Percentiles rank a stretch among this genome's conserved stretches.
Evolutionary conservation across 2,113 vertebrate genomes (phyloP).

Genomic region (Sander vitreus): DNA sequence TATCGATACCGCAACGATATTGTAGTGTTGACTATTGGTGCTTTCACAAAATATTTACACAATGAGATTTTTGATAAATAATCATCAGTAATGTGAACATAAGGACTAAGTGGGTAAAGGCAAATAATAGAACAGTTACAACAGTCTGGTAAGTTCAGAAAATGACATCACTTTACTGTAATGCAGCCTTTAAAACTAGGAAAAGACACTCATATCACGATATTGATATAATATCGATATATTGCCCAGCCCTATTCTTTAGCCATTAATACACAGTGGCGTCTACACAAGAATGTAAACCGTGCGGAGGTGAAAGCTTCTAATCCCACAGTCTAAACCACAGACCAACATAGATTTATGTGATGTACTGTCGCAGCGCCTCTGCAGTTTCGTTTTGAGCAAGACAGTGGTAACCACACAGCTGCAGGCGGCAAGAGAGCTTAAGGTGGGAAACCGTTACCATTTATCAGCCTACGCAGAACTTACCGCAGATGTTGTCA

Average conservation of each 20-base stretch:
- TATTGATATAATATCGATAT: too few relatives aligned
- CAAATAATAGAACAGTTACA: too few relatives aligned
- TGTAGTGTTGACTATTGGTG: too few relatives aligned
- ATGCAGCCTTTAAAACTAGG: too few relatives aligned
- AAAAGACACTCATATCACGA: too few relatives aligned
- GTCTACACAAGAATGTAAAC: neutral
- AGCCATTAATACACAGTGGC: neutral
- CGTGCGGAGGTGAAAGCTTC: constrained; percentile 11
- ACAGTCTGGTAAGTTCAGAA: too few relatives aligned
- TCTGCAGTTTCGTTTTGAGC: constrained; percentile 44
- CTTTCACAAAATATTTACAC: too few relatives aligned
- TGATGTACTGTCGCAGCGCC: neutral
- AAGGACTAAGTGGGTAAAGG: too few relatives aligned
- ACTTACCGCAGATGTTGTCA: constrained; percentile 80
- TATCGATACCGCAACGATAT: too few relatives aligned
- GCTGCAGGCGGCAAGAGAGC: neutral
- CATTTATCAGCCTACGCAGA: neutral
- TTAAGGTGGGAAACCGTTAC: neutral
- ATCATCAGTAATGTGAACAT: too few relatives aligned
- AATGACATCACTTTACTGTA: too few relatives aligned
- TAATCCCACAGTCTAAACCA: constrained; percentile 37
- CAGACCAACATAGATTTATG: constrained; percentile 2
- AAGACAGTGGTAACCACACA: constrained; percentile 10
- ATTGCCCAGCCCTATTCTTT: neutral
- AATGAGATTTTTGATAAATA: too few relatives aligned